These are phyloP conservation scores for Erynnis tages DNA, from an alignment of 2,888 invertebrate species.

Conservation along the genomic window DNA sequence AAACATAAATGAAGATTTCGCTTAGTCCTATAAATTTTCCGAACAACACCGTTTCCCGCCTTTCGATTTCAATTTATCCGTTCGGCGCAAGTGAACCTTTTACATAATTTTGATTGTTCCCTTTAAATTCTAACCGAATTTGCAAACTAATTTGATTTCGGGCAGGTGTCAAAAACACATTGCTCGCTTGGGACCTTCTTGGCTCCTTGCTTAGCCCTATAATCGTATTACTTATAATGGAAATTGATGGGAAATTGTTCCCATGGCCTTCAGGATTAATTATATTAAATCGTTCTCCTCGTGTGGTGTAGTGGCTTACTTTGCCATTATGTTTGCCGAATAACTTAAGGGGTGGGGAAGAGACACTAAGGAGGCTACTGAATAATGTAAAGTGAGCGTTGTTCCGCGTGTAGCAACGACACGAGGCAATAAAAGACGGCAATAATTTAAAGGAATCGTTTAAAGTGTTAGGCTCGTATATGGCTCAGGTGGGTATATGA, in stretches of 20 bases:
- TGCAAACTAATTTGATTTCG: constrained; percentile 31
- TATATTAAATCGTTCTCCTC: constrained; percentile 13
- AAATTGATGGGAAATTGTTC: constrained; percentile 31
- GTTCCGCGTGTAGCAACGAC: constrained; percentile 7
- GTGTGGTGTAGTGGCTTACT: constrained; percentile 2
- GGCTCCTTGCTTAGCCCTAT: constrained; percentile 3
- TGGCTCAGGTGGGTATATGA: constrained; percentile 20
- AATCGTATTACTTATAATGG: constrained; percentile 30
- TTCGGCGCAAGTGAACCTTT: constrained; percentile 5
- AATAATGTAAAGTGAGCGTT: constrained; percentile 22
- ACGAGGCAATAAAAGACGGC: constrained; percentile 17
- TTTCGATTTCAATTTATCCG: constrained; percentile 10
- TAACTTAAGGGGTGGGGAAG: constrained; percentile 16
- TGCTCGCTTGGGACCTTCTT: constrained; percentile 10
- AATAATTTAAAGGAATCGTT: constrained; percentile 27
- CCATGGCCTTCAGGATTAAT: constrained; percentile 13
- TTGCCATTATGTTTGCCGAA: constrained; percentile 22
- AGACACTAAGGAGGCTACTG: constrained; percentile 13
- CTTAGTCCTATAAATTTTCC: constrained; percentile 10
- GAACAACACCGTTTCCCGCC: constrained; percentile 1
- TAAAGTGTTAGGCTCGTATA: constrained; percentile 18
- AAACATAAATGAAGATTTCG: constrained; percentile 3
- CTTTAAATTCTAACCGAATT: constrained; percentile 19
- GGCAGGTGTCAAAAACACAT: constrained; percentile 33
- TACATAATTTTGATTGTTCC: constrained; percentile 14